These are phyloP conservation scores for Polietes domitor DNA, from an alignment of 2,888 invertebrate genomes.

Conservation along the genomic window DNA sequence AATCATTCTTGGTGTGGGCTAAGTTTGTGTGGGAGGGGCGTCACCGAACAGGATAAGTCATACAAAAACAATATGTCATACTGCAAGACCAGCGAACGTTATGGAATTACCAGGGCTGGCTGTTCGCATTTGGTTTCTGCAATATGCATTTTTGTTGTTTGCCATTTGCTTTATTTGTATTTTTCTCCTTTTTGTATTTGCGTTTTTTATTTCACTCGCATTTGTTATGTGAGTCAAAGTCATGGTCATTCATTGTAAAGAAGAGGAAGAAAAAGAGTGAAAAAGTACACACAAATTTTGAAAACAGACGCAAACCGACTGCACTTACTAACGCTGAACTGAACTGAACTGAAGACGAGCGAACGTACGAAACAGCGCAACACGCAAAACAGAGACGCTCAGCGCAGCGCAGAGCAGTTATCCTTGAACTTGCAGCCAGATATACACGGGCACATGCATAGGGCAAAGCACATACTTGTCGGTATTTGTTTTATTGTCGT, in stretches of 20 bases:
- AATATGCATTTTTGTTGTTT: neutral
- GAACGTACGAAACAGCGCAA: too few relatives aligned
- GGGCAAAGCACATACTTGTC: neutral
- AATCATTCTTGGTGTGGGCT: neutral
- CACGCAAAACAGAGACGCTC: slow-evolving; percentile 17
- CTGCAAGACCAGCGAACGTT: too few relatives aligned
- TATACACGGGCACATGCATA: neutral
- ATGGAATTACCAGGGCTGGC: neutral
- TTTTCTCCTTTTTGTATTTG: neutral
- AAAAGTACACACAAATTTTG: neutral
- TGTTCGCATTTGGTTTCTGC: neutral
- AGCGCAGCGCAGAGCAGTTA: slow-evolving; percentile 62
- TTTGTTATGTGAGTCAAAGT: slow-evolving; percentile 59
- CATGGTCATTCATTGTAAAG: slow-evolving; percentile 63
- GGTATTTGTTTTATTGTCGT: neutral
- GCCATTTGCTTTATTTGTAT: neutral
- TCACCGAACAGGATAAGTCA: neutral
- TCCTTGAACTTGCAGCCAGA: slow-evolving; percentile 65
- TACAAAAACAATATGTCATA: neutral
- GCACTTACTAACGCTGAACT: slow-evolving; percentile 55
- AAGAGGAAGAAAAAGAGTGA: slow-evolving; percentile 27
- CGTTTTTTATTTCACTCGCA: slow-evolving; percentile 3
- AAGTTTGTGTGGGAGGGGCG: neutral
- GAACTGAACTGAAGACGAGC: neutral
- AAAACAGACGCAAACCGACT: slow-evolving; percentile 50